Base-by-base conservation (phyloP, 35 echinoderm and acorn worm species). In the Strongylocentrotus purpuratus region DNA sequence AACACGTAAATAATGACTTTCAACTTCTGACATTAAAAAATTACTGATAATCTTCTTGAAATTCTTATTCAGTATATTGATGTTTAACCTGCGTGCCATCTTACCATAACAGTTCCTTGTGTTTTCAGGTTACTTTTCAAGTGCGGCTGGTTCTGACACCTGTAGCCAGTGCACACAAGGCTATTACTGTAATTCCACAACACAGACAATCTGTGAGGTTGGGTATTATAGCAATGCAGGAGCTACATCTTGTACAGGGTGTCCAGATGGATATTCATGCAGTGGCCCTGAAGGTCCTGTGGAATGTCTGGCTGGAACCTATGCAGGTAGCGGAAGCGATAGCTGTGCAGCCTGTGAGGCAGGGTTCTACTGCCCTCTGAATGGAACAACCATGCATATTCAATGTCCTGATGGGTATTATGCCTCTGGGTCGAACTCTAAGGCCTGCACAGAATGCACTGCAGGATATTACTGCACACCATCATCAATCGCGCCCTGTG, bases 171-270 rank as follows among this genome's bases (percentile, higher is more conserved):
- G 97, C 78, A 28, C 20, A 31, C 95, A 86, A 45, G 97, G 97
- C 31, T 98, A 96, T 89, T 99, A 95, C 94, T 97, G 97, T 89
- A 96, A 87, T 47, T 7, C 96, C 17, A 98, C 94, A 4, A 28
- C 95, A 9, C 94, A 95, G 47, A 97, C 41, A 4, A 88, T 92
- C 0, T 99, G 98, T 48, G 95, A 97, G 60, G 32, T 89, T 52
- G 98, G 98, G 1, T 96, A 97, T 17, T 97, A 97, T 89, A 99
- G 98, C 94, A 94, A 94, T 41, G 97, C 96, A 28, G 95, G 90
- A 13, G 87, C 96, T 5, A 96, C 96, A 47, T 97, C 90, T 14
- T 99, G 98, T 88, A 47, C 95, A 15, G 86, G 91, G 22, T 99
- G 98, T 92, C 98, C 96, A 12, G 94, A 88, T 70, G 98, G 98